Base-by-base conservation (phyloP, 2,113 vertebrate genomes). In the Ciconia stormi region DNA sequence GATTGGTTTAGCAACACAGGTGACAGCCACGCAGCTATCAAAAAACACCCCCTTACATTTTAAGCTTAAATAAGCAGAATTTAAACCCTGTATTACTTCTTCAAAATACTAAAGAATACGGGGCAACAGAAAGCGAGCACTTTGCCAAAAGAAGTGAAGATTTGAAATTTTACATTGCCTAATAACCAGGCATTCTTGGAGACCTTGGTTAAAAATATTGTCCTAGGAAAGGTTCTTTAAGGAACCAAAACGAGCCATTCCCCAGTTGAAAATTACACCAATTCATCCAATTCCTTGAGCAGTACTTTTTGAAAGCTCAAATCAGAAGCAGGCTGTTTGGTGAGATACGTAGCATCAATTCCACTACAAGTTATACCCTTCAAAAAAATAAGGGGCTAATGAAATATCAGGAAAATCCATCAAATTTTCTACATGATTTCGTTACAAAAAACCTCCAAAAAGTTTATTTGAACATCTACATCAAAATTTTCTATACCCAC, bases 211-310 rank as follows among this genome's bases (percentile, higher is more conserved):
- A 82, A 72, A 95, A 93, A 93, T 34, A 23, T 29, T 81, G 27
- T 32, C 14, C 36, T 49, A n/a, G 5, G n/a, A 81, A 89, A 70
- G 20, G 49, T 26, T 73, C 67, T 69, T 88, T 50, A 69, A 42
- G 29, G 46, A 95, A 66, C 7, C 13, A 73, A 70, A 92, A 56
- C 0, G 5, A 90, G 58, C 49, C 30, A 16, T 58, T 90, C 46
- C 30, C 25, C 40, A 40, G 27, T 11, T 73, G 86, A 46, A 90
- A 86, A 86, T 10, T 3, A 56, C n/a, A 70, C 29, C 38, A 38
- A 53, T 62, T 56, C 58, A 59, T 8, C 3, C 26, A 0, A 0
- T 44, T 63, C 52, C 44, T 73, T 2, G 0, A 67, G 62, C 44
- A 53, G 36, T 7, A 52, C 2, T 0, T 55, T 72, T 23, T 40